Base-by-base conservation (phyloP, 2,888 invertebrate genomes). In the Oegoconia quadripuncta region DNA sequence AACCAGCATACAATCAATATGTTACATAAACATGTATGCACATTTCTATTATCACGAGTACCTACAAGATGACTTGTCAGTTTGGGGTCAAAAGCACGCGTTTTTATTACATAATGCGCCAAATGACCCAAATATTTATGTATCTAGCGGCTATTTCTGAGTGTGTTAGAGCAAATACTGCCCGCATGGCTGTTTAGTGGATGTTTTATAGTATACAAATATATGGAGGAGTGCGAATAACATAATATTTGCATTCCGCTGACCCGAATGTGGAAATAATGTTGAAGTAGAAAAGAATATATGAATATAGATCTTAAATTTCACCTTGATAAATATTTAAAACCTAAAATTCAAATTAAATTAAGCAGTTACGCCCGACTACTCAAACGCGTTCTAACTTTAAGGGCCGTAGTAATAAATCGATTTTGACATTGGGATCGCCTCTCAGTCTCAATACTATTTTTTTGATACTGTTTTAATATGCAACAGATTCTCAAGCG, bases 291-390 rank as follows among this genome's bases (percentile, higher is more conserved):
- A 7, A 22, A 22, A 7, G 9, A 8, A 22, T 22, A 7, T 8
- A 9, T 9, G 7, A 9, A n/a, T n/a, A n/a, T n/a, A n/a, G n/a
- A n/a, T n/a, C 6, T 17, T 17, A 30, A 16, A 30, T 30, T 30
- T 30, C 29, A 7, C 29, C 29, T 15, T 5, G 15, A n/a, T 16
- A 16, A 30, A 30, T 13, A 27, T 27, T 13, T 27, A 27, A 27
- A 13, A 12, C 2, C 12, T n/a, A n/a, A n/a, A n/a, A n/a, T n/a
- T n/a, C n/a, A 47, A 25, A n/a, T n/a, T n/a, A 50, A 60, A 57
- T 44, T 47, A 45, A 37, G 27, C 39, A 54, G 7, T 39, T 41
- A 29, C 37, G 17, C 34, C 23, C 33, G n/a, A n/a, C n/a, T n/a
- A n/a, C n/a, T n/a, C n/a, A n/a, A n/a, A n/a, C n/a, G n/a, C n/a